Evolutionary conservation across 2,797 vertebrate genomes (phyloP).

Genomic region (Lagorchestes hirsutus): DNA sequence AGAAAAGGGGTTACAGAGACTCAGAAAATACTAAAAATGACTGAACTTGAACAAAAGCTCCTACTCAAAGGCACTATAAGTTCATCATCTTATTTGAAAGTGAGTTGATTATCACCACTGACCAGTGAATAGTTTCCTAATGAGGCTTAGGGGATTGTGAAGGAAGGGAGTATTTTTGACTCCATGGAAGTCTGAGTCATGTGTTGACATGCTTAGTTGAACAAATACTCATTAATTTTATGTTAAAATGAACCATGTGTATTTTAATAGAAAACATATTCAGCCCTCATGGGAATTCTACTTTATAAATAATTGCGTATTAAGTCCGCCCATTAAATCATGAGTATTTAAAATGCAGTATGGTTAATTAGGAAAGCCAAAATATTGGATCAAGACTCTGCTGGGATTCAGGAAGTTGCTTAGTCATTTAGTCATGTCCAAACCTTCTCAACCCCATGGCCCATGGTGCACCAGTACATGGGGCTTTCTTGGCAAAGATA

Average conservation of each 20-base stretch:
- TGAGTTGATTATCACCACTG: constrained; percentile 4
- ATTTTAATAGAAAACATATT: constrained; percentile 48
- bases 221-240: constrained; percentile 44
- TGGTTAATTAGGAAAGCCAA: background rate
- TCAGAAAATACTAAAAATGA: background rate
- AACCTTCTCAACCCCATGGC: background rate
- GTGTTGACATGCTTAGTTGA: constrained; percentile 34
- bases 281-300: constrained; percentile 7
- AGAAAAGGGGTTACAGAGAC: background rate
- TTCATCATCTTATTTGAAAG: background rate
- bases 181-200: constrained; percentile 4
- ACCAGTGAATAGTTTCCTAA: constrained; percentile 5
- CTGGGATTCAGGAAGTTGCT: background rate
- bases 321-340: constrained; percentile 58
- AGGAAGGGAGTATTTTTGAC: constrained; percentile 17
- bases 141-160: background rate
- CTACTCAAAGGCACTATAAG: background rate
- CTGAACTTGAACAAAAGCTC: background rate
- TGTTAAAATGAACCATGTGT: constrained; percentile 45
- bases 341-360: background rate
- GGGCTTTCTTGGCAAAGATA: background rate
- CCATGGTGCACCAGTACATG: too few relatives aligned
- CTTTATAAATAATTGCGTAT: constrained; percentile 40
- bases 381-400: background rate
- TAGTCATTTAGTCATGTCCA: background rate